Evolutionary conservation across 1,140 invertebrate species (phyloP).

Genomic region (Bombus breviceps): DNA sequence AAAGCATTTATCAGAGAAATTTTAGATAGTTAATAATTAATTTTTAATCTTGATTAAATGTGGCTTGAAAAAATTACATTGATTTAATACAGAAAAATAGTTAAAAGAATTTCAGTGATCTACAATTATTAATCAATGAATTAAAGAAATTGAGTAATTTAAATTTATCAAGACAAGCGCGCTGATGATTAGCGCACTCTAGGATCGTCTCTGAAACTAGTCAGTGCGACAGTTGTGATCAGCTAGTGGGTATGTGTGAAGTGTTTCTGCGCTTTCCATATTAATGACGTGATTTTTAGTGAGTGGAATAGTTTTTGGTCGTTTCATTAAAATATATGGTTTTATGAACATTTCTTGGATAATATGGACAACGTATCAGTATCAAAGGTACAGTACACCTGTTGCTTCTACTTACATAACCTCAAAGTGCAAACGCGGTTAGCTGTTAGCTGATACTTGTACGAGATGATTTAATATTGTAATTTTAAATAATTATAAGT

Average conservation of each 20-base stretch:
- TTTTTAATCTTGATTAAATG: not conserved
- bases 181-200: slow-evolving; percentile 10
- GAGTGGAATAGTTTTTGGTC: not conserved
- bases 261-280: not conserved
- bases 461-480: not conserved
- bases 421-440: slow-evolving; percentile 52
- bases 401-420: slow-evolving; percentile 71
- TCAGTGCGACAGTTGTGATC: not conserved
- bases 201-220: slow-evolving; percentile 14
- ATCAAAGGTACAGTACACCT: slow-evolving; percentile 75
- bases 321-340: not conserved
- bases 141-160: not conserved
- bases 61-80: not conserved
- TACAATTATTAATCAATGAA: not conserved
- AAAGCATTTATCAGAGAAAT: not conserved
- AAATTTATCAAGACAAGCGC: not conserved
- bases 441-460: not conserved
- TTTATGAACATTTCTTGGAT: not conserved
- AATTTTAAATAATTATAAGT: not conserved
- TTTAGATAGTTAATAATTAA: not conserved
- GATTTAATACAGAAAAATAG: not conserved
- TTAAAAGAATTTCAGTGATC: not conserved
- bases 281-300: not conserved
- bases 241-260: accelerated
- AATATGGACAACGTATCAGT: slow-evolving; percentile 75